Evolutionary conservation across 2,113 vertebrate species (phyloP).

Genomic region (Eolophus roseicapilla): DNA sequence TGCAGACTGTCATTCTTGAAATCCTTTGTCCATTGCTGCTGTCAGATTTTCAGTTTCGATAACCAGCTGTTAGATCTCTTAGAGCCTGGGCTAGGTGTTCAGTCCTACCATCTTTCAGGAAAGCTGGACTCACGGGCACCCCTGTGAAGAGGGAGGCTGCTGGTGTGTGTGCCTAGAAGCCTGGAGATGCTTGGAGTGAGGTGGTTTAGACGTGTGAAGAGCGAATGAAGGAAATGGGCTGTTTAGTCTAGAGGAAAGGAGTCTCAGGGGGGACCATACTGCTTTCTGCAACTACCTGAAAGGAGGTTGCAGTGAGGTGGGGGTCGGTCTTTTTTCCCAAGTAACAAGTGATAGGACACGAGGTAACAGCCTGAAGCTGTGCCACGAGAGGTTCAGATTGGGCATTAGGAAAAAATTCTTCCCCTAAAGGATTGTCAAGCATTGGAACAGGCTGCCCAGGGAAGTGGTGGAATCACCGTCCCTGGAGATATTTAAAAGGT

Average conservation of each 20-base stretch:
- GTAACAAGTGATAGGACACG: neutral
- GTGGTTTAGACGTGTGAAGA: neutral
- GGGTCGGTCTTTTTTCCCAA: neutral
- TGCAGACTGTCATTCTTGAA: neutral
- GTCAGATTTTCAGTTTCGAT: neutral
- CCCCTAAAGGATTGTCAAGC: neutral
- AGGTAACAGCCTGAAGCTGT: neutral
- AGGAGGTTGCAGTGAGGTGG: neutral
- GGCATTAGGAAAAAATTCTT: neutral
- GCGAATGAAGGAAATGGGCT: fast-evolving
- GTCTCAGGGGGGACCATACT: fast-evolving
- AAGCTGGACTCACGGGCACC: neutral
- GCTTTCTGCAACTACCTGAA: neutral
- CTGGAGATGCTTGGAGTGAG: neutral
- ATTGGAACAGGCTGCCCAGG: neutral
- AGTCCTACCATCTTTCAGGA: neutral
- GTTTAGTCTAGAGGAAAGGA: too few relatives aligned
- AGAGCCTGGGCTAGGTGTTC: neutral
- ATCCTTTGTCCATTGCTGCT: neutral
- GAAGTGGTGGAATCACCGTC: neutral
- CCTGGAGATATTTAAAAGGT: neutral
- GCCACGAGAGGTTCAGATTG: fast-evolving
- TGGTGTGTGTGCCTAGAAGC: neutral
- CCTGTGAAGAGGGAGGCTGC: neutral
- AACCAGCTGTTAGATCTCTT: neutral